These are phyloP conservation scores for Nipponia nippon DNA, from an alignment of 2,113 vertebrate species.

Conservation along the genomic window DNA sequence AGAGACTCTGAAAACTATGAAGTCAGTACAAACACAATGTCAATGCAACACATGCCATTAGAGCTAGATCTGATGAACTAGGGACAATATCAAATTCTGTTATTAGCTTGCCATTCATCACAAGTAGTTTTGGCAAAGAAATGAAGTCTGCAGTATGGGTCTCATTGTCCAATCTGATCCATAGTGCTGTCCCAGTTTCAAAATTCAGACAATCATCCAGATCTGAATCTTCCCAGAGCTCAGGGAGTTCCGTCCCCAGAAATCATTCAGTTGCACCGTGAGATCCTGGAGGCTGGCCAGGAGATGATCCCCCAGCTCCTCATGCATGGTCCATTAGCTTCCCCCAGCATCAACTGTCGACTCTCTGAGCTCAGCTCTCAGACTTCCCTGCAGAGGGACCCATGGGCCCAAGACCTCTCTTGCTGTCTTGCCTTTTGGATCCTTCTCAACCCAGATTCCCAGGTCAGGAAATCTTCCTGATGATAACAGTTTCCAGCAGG, in stretches of 20 bases:
- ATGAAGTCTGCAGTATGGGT: neutral
- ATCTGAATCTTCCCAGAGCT: neutral
- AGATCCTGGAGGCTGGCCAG: neutral
- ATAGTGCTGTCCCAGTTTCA: neutral
- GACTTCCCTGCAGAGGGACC: neutral
- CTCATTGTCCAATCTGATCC: neutral
- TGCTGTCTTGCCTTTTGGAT: neutral
- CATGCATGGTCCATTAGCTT: neutral
- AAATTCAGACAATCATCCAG: neutral
- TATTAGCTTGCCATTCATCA: neutral
- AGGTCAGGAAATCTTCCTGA: neutral
- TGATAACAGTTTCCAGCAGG: neutral
- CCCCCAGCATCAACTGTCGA: neutral
- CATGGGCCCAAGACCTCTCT: neutral
- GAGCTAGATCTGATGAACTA: neutral
- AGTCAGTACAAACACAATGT: neutral
- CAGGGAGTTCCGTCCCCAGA: neutral
- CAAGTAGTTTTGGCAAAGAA: neutral
- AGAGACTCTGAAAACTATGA: neutral
- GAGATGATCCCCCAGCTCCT: neutral
- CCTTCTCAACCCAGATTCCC: neutral
- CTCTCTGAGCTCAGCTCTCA: neutral
- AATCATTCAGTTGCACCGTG: rapidly evolving
- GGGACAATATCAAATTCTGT: neutral
- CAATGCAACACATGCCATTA: neutral